Evolutionary conservation across 2,113 vertebrate genomes (phyloP), one percentile per base, ranked within the genome.

Genomic region (Circaetus gallicus): DNA sequence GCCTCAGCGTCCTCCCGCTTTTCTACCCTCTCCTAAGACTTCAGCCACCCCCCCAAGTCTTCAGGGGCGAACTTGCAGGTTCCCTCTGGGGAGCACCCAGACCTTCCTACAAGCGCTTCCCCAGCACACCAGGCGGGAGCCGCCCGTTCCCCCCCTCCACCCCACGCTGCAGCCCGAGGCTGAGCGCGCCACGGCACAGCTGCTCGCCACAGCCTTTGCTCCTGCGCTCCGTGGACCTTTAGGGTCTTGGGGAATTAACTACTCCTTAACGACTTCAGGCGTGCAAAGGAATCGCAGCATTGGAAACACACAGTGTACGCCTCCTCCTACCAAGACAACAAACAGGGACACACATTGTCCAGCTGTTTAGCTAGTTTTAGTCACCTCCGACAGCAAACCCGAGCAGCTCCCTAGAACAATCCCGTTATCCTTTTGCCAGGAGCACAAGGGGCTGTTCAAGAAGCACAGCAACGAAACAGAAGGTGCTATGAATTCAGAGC

Each of bases 301-400:
- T 47, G 20, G n/a, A 66, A 93, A 45, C 38, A 18, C 2, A 0
- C 32, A 12, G 29, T 0, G 2, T 16, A 12, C 5, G 0, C 21
- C 52, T 59, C 36, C 28, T 49, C 1, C 3, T 28, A 43, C 4
- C 0, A 22, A 86, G 50, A 11, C 49, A 52, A 10, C 31, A 50
- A 58, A 36, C 2, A 3, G 1, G 19, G 25, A 70, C 25, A 1
- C 0, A 0, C 22, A 0, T 2, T 25, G 67, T 58, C n/a, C 84
- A 67, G 38, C 59, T 66, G 16, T 31, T 71, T 4, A 50, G 43
- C 49, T 84, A 38, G 0, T 72, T 76, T 65, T 52, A 47, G 6
- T 61, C 58, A 10, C 71, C 49, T 69, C 40, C 4, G 1, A 34
- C 62, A 72, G 42, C 73, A 63, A 74, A 69, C 36, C 25, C 5